Conservation (phyloP, 2,113 vertebrate species). For the Trogon melanurus region DNA sequence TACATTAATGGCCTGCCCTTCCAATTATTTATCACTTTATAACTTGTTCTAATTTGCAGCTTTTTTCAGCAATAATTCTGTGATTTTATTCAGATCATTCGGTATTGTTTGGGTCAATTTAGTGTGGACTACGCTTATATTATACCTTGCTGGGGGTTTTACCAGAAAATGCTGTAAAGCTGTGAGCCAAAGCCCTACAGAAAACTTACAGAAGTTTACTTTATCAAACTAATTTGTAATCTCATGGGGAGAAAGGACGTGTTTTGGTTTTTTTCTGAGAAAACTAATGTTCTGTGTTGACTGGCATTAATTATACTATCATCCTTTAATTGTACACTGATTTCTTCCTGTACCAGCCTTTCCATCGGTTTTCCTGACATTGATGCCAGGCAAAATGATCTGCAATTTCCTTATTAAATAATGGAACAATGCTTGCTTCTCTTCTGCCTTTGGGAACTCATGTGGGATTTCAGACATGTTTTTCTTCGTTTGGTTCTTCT, state of each 20-base stretch:
- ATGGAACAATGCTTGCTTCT: constrained; percentile 23
- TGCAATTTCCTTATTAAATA: constrained; percentile 65
- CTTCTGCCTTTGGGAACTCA: neutral
- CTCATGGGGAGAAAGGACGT: neutral
- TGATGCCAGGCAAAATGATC: constrained; percentile 48
- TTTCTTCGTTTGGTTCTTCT: neutral
- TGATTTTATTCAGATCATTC: neutral
- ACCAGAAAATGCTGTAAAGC: neutral
- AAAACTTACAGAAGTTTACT: neutral
- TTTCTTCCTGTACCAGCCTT: constrained; percentile 56
- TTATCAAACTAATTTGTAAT: neutral
- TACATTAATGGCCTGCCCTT: neutral
- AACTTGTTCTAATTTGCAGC: neutral
- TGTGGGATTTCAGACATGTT: neutral
- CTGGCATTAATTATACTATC: constrained; percentile 46
- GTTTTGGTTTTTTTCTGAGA: neutral
- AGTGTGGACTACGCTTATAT: neutral
- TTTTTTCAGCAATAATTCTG: neutral
- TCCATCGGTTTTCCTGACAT: constrained; percentile 56
- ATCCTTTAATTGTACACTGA: constrained; percentile 61
- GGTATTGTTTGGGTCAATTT: neutral
- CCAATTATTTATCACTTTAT: neutral
- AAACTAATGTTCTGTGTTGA: constrained; percentile 22
- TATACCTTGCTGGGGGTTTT: neutral
- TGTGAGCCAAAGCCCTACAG: neutral